A percentile compares a stretch with the other conserved stretches of the same genome.
Evolutionary conservation across 2,797 vertebrate species (phyloP).

Genomic region (Malurus leucopterus): DNA sequence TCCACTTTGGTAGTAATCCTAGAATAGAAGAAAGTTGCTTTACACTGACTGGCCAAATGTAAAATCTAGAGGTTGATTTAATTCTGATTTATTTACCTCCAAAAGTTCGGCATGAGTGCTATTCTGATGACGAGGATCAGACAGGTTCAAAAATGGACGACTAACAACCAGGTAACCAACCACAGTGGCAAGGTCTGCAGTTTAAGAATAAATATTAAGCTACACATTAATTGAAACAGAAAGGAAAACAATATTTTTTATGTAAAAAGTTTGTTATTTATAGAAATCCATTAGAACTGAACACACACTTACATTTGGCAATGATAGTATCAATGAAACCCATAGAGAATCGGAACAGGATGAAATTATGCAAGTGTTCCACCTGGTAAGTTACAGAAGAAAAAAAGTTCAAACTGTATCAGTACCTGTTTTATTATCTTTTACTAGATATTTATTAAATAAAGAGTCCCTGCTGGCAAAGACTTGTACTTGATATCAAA

Average conservation of each 20-base stretch:
- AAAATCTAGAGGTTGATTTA: background rate
- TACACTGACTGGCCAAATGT: background rate
- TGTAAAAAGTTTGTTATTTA: background rate
- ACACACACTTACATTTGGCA: constrained; percentile 89
- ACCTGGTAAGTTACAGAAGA: constrained; percentile 76
- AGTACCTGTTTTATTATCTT: background rate
- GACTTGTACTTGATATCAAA: background rate
- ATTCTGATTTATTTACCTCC: constrained; percentile 77
- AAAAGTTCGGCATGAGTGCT: constrained; percentile 90
- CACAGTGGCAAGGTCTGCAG: constrained; percentile 90
- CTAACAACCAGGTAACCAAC: constrained; percentile 96
- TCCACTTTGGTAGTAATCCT: constrained; percentile 99
- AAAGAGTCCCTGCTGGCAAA: background rate
- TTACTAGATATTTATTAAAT: background rate
- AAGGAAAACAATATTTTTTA: background rate
- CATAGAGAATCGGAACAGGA: constrained; percentile 98
- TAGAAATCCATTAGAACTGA: background rate
- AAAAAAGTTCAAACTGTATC: background rate
- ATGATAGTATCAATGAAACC: constrained; percentile 94
- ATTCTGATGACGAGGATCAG: constrained; percentile 83
- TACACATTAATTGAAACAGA: background rate
- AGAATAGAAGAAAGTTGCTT: constrained; percentile 17
- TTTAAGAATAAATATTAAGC: background rate
- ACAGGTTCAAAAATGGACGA: constrained; percentile 85
- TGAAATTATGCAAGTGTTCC: constrained; percentile 94